Conservation (phyloP, 30 jellyfish, hydroid and myxozoan genomes). For the Turritopsis dohrnii region DNA sequence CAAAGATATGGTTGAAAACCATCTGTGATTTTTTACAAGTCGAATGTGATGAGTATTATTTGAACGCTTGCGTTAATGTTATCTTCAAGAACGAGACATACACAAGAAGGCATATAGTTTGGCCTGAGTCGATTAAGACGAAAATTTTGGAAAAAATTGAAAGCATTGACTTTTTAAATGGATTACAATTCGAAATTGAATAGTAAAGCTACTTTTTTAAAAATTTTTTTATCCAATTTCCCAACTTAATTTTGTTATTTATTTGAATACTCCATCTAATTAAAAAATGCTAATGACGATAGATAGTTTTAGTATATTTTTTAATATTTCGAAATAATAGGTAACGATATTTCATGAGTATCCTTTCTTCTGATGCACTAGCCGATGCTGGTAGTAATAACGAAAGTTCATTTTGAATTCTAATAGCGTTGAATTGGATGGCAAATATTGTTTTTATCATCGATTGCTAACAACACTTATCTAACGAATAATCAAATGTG, state of each 20-base stretch:
- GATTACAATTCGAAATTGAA: slow-evolving; percentile 27
- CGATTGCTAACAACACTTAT: too few relatives aligned
- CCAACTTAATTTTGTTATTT: not conserved
- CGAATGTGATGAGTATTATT: slow-evolving; percentile 29
- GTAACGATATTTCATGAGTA: too few relatives aligned
- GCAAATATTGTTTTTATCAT: too few relatives aligned
- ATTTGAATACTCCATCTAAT: too few relatives aligned
- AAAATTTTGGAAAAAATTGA: slow-evolving; percentile 16
- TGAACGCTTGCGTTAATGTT: slow-evolving; percentile 28
- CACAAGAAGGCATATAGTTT: slow-evolving; percentile 41
- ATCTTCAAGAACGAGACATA: slow-evolving; percentile 42
- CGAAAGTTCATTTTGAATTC: too few relatives aligned
- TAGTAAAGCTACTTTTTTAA: not conserved
- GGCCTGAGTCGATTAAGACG: slow-evolving; percentile 42
- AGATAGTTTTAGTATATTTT: too few relatives aligned
- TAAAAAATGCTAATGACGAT: too few relatives aligned
- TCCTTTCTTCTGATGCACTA: too few relatives aligned
- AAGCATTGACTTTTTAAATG: slow-evolving; percentile 30
- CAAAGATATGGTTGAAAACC: slow-evolving; percentile 22
- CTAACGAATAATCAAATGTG: too few relatives aligned
- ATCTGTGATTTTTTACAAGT: slow-evolving; percentile 44
- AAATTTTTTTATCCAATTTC: not conserved
- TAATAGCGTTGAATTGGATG: too few relatives aligned
- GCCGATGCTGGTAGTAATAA: too few relatives aligned
- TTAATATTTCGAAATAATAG: too few relatives aligned